phyloP scores from a whole-genome alignment of 1,140 invertebrate genomes.

The Steinernema khuongi region DNA sequence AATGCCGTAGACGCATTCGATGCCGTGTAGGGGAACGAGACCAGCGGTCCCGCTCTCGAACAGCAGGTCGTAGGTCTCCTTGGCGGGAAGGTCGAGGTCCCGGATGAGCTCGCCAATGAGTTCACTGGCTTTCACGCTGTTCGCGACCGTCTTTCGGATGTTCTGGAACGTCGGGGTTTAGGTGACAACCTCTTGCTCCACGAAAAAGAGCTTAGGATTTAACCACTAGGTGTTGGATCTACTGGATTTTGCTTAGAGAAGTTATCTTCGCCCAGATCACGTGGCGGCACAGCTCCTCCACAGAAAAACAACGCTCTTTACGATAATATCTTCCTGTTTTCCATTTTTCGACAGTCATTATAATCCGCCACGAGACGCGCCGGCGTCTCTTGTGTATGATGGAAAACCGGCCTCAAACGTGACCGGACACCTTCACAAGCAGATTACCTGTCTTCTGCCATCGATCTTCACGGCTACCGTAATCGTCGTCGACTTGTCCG shows the following conservation, averaged over 20 bases:
- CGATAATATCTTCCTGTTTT: no score
- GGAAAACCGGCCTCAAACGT: neutral
- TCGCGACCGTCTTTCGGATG: neutral
- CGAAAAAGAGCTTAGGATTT: no score
- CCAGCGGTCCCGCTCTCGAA: neutral
- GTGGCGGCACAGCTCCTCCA: no score
- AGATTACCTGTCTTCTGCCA: constrained; percentile 33
- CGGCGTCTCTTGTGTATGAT: no score
- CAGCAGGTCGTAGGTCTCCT: neutral
- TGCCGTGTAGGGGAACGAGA: constrained; percentile 25
- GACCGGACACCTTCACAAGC: neutral
- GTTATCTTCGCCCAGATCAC: no score
- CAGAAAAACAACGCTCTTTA: no score
- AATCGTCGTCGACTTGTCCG: constrained; percentile 29
- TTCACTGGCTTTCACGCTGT: neutral
- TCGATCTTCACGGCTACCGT: constrained; percentile 30
- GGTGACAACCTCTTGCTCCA: no score
- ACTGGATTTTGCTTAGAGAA: no score
- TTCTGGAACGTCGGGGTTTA: neutral
- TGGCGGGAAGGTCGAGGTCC: constrained; percentile 1
- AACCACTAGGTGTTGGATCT: no score
- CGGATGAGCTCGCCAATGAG: constrained; percentile 5
- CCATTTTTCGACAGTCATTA: no score
- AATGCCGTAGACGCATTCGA: constrained; percentile 35
- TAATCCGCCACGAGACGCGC: no score